These are phyloP conservation scores for Archocentrus centrarchus DNA, from an alignment of 2,113 vertebrate species.

Conservation along the genomic window DNA sequence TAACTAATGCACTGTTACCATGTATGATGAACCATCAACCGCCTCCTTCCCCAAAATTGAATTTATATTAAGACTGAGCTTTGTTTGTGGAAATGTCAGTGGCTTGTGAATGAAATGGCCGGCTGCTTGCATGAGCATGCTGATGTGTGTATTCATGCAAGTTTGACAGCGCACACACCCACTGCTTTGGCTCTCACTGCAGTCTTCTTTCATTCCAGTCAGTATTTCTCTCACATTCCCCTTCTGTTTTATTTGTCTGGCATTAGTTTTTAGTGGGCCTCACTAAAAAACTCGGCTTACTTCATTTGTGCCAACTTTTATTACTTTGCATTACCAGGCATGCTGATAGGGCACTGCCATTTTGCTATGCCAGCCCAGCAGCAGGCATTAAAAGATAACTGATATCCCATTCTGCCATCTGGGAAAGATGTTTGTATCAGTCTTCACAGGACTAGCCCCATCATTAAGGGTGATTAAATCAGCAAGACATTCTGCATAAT, in stretches of 20 bases:
- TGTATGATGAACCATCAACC: not conserved
- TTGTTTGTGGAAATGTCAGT: conserved; percentile 29
- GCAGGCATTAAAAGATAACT: conserved; percentile 40
- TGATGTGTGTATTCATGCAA: not conserved
- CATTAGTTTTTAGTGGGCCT: conserved; percentile 46
- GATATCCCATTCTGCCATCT: conserved; percentile 64
- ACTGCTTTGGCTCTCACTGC: conserved; percentile 3
- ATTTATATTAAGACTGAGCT: conserved; percentile 29
- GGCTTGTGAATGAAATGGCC: conserved; percentile 5
- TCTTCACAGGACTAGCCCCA: conserved; percentile 16
- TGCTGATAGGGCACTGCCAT: conserved; percentile 28
- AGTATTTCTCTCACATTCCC: conserved; percentile 49
- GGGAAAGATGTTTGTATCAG: conserved; percentile 49
- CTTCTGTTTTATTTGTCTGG: conserved; percentile 61
- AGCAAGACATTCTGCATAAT: conserved; percentile 48
- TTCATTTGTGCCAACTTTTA: conserved; percentile 64
- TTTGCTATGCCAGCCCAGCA: conserved; percentile 46
- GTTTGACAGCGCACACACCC: not conserved
- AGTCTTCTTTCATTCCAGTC: conserved; percentile 26
- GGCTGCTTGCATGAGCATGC: not conserved
- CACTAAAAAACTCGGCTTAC: conserved; percentile 48
- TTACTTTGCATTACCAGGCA: conserved; percentile 45
- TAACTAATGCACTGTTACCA: not conserved
- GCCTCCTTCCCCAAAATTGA: not conserved
- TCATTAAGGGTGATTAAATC: conserved; percentile 56